These are phyloP conservation scores for Sylvilagus floridanus DNA, from an alignment of 2,797 vertebrate genomes.

Conservation along the genomic window DNA sequence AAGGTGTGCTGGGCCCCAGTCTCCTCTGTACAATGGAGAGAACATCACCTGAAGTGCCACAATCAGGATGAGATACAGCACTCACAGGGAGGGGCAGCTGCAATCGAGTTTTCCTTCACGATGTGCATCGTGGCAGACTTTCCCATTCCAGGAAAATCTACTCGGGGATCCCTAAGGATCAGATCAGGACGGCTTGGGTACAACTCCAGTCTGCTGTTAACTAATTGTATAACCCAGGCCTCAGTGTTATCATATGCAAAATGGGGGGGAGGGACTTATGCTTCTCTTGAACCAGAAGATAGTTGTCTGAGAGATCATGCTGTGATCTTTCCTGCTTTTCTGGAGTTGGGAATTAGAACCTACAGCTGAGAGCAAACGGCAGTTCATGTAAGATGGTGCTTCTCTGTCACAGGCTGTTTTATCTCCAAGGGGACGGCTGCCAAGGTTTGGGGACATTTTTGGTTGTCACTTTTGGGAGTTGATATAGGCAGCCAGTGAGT, in stretches of 20 bases:
- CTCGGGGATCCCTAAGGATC: background rate
- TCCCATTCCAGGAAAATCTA: background rate
- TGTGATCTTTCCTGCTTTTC: background rate
- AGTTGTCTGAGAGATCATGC: background rate
- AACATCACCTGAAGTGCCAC: background rate
- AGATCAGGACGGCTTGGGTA: background rate
- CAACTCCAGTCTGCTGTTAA: background rate
- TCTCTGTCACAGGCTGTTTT: background rate
- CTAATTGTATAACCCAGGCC: background rate
- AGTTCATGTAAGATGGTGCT: background rate
- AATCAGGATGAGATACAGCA: background rate
- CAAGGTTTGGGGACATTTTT: background rate
- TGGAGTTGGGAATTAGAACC: background rate
- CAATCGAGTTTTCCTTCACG: background rate
- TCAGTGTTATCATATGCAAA: background rate
- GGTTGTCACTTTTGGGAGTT: background rate
- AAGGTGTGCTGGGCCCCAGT: background rate
- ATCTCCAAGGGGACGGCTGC: background rate
- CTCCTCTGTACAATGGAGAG: background rate
- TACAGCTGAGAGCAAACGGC: background rate
- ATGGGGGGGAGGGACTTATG: background rate
- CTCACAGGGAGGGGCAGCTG: background rate
- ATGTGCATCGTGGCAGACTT: fast-evolving
- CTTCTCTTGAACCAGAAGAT: background rate
- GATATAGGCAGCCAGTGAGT: background rate